phyloP scores from a whole-genome alignment of 2,113 vertebrate genomes.

The Tachuris rubrigastra region DNA sequence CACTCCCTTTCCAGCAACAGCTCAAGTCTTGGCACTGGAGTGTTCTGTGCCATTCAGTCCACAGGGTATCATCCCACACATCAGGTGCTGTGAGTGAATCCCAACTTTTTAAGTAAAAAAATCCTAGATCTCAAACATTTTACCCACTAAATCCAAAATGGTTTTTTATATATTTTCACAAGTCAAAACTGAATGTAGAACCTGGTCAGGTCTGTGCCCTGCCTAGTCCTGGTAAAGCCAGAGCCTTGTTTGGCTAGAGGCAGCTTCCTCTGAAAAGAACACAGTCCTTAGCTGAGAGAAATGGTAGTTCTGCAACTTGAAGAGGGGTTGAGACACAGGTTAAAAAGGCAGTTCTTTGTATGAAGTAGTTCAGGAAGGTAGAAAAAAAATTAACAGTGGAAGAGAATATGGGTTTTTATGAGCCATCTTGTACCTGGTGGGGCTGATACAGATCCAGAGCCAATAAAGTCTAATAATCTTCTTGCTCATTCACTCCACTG shows the following conservation, averaged over 20 bases:
- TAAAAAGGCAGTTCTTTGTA: not conserved
- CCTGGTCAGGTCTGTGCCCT: not conserved
- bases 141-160: not conserved
- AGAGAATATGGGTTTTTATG: not conserved
- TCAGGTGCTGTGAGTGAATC: not conserved
- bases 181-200: not conserved
- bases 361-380: not conserved
- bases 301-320: not conserved
- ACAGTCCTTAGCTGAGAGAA: not conserved
- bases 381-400: not conserved
- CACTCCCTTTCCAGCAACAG: not conserved
- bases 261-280: not conserved
- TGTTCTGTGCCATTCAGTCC: not conserved
- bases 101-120: not conserved
- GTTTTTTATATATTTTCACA: not conserved
- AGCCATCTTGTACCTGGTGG: not conserved
- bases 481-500: not conserved
- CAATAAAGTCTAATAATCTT: not conserved
- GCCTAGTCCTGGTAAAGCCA: not conserved
- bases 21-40: not conserved
- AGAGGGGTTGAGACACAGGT: not conserved
- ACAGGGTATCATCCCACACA: not conserved
- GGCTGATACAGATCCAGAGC: not conserved
- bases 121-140: not conserved
- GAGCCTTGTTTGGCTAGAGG: not conserved